Base-by-base conservation (phyloP, 2,113 vertebrate species). In the Sorex araneus region DNA sequence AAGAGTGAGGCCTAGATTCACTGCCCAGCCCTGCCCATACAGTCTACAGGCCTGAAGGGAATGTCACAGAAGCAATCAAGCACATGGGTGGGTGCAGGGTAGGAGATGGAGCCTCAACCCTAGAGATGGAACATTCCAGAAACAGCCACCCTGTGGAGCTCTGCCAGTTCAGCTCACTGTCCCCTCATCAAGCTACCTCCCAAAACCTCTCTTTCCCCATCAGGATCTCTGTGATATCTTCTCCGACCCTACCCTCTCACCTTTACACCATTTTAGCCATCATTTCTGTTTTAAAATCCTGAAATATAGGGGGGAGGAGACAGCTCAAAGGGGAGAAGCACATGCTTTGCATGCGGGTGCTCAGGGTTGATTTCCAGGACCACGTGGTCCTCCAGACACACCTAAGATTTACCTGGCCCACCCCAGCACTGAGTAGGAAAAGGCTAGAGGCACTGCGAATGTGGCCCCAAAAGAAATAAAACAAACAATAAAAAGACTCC, bases 81-180 rank as follows among this genome's bases (percentile, higher is more conserved):
- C 30, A 30, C 50, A 71, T 4, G 11, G 25, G 45, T 71, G 18
- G 34, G 18, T 64, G 28, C 23, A 45, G 25, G 70, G 19, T 16
- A 78, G 69, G 15, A 7, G 15, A 8, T 23, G 21, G 54, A 82
- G 25, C 45, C 16, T 13, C 13, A 45, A 77, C 28, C 23, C 30
- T 45, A 91, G 67, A 87, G 12, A 47, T 8, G 12, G 67, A 27
- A 45, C 4, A 27, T 87, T 86, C 70, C 36, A 91, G 63, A 87
- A 83, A 87, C 4, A 75, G 1, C 28, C 25, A 10, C 57, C 64
- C 27, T 66, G 64, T 47, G 9, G 28, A 74, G 54, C 67, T 54
- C n/a, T 45, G 18, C 50, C 81, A 82, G 43, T 63, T 87, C n/a
- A 23, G 54, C 57, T 89, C 8, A 3, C 36, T 5, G 2, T 1